These are phyloP conservation scores for Drosophila trapezifrons DNA, from an alignment of 1,140 invertebrate genomes.

Conservation along the genomic window DNA sequence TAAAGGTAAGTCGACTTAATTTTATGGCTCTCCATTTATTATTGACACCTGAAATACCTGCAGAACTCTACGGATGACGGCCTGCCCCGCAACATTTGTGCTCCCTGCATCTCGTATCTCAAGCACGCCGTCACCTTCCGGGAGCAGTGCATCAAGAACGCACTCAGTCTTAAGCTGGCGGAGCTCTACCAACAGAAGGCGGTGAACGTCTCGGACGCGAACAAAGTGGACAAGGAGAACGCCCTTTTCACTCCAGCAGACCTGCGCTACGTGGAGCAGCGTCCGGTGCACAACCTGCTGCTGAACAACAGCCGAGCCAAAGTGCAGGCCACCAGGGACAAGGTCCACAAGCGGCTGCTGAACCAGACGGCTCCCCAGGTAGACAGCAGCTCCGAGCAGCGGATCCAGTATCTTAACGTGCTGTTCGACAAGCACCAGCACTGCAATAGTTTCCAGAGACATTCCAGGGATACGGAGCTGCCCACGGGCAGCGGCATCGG, in stretches of 20 bases:
- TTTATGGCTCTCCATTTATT: no score
- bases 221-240: conserved; percentile 58
- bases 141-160: conserved; percentile 76
- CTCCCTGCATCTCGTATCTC: conserved; percentile 79
- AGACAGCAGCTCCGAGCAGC: conserved; percentile 43
- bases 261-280: conserved; percentile 62
- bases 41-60: not conserved
- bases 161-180: conserved; percentile 69
- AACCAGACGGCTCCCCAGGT: conserved; percentile 46
- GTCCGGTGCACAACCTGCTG: conserved; percentile 65
- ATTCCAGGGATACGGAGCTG: conserved; percentile 29
- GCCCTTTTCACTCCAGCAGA: conserved; percentile 62
- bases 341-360: conserved; percentile 69
- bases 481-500: conserved; percentile 53
- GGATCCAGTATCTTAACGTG: conserved; percentile 68
- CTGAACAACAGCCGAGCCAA: conserved; percentile 57
- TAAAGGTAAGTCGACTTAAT: conserved; percentile 52
- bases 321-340: conserved; percentile 53
- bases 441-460: conserved; percentile 3
- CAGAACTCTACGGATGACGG: conserved; percentile 72
- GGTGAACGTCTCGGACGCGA: conserved; percentile 23
- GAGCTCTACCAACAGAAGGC: conserved; percentile 62
- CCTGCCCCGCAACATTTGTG: conserved; percentile 71
- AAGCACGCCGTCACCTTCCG: conserved; percentile 82
- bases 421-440: conserved; percentile 66